Conservation (phyloP, 2,797 vertebrate genomes). For the Dicrostonyx torquatus region DNA sequence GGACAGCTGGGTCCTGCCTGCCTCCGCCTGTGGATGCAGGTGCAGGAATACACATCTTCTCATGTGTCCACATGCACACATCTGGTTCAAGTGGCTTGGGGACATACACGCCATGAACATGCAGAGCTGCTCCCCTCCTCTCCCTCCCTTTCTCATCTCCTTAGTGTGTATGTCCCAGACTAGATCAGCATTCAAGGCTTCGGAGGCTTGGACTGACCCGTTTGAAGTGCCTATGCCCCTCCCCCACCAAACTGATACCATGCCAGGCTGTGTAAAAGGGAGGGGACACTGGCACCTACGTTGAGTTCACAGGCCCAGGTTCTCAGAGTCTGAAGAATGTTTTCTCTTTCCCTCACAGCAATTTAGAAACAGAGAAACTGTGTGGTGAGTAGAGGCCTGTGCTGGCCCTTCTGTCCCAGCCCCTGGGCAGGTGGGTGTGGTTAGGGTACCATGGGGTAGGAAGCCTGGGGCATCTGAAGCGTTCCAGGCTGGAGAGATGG, state of each 20-base stretch:
- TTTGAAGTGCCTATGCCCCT: neutral
- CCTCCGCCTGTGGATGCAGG: constrained; percentile 43
- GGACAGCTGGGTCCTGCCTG: constrained; percentile 64
- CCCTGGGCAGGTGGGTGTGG: neutral
- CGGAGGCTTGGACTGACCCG: neutral
- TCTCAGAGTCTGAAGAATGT: neutral
- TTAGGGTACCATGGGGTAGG: neutral
- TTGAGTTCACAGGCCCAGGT: neutral
- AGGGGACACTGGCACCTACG: neutral
- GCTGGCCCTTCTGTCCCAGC: neutral
- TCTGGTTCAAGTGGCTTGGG: neutral
- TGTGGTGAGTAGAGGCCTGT: constrained; percentile 90
- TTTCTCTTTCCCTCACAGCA: constrained; percentile 86
- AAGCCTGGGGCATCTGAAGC: neutral
- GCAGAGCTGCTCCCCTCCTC: neutral
- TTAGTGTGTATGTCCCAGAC: neutral
- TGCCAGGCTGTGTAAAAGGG: neutral
- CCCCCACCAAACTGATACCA: neutral
- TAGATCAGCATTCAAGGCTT: neutral
- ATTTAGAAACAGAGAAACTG: constrained; percentile 94
- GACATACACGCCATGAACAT: accelerated
- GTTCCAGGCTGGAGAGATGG: neutral
- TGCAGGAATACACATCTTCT: neutral
- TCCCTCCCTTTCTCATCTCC: neutral
- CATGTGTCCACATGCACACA: too few species aligned